Evolutionary conservation across 2,888 invertebrate genomes (phyloP), one percentile per base, ranked within the genome.

Genomic region (Stenodera caucasica): DNA sequence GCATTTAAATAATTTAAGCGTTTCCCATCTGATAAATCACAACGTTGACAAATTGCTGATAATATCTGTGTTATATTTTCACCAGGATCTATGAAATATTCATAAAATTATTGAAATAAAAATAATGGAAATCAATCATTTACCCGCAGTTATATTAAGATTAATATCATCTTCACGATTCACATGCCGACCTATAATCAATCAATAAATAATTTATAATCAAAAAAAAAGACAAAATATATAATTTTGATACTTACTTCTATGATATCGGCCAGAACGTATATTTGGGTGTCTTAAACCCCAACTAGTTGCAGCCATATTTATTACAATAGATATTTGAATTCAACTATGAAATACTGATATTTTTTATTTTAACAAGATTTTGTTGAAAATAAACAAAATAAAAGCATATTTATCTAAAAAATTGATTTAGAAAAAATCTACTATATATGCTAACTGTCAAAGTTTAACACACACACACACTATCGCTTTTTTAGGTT

Each of bases 1-100:
- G 89, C 90, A 84, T 96, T 96, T 74, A 96, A 85, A 80, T 94
- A 92, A 68, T 90, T 91, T 70, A 96, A 84, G 78, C 91, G 90
- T 77, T 89, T 90, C 65, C 86, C 88, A 80, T 92, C 93, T 62
- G 89, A 86, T 63, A 89, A 84, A 60, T 85, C 85, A 67, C 51
- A 18, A 12, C 83, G 81, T 75, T 84, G 86, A 76, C 87, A 87
- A 61, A 89, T 81, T 69, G 84, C 86, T 72, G 82, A 82, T 72
- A 88, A 83, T 61, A 89, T 86, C 73, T 87, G 86, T 72, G 82
- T 84, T 63, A 87, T 84, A 82, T 86, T 88, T 77, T 86, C 85
- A 73, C 84, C 82, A 32, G 86, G 83, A 69, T 79, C 80, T 80
- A 58, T 29, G 74, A 75, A 50, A 30, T 23, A n/a, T 32, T 30